Conservation (phyloP, 1,140 invertebrate species). For the Andrena cerasifolii region DNA sequence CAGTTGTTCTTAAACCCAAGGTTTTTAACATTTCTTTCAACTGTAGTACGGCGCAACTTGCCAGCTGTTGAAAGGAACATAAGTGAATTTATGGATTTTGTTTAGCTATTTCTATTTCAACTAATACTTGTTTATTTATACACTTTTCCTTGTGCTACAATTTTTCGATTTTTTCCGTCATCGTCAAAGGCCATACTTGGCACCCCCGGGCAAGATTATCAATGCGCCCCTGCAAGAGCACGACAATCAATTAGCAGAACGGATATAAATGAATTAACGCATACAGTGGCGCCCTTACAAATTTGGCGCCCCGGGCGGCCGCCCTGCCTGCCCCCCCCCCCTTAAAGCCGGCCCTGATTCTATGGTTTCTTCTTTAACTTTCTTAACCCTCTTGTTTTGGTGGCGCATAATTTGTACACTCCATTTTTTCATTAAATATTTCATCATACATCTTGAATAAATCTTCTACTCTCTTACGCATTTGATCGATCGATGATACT, state of each 20-base stretch:
- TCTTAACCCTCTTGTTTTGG: conserved; percentile 25
- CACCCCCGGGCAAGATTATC: no score
- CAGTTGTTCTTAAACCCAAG: background rate
- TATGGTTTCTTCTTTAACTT: background rate
- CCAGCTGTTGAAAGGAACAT: background rate
- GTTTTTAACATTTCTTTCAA: background rate
- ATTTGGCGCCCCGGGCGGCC: no score
- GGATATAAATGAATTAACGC: no score
- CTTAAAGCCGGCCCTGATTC: no score
- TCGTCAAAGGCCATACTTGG: background rate
- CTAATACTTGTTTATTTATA: background rate
- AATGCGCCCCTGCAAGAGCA: no score
- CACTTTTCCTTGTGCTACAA: background rate
- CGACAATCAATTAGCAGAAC: no score
- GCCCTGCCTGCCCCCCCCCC: no score
- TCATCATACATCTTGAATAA: background rate
- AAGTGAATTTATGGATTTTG: background rate
- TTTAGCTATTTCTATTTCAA: background rate
- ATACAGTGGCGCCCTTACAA: no score
- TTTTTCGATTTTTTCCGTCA: background rate
- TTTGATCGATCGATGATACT: conserved; percentile 10
- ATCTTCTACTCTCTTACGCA: background rate
- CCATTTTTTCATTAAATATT: background rate
- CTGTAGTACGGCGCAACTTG: background rate
- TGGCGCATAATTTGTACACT: background rate